A percentile compares a stretch with the other conserved stretches of the same genome.
phyloP scores from a whole-genome alignment of 2,888 invertebrate genomes.

The Lithophane ornitopus region DNA sequence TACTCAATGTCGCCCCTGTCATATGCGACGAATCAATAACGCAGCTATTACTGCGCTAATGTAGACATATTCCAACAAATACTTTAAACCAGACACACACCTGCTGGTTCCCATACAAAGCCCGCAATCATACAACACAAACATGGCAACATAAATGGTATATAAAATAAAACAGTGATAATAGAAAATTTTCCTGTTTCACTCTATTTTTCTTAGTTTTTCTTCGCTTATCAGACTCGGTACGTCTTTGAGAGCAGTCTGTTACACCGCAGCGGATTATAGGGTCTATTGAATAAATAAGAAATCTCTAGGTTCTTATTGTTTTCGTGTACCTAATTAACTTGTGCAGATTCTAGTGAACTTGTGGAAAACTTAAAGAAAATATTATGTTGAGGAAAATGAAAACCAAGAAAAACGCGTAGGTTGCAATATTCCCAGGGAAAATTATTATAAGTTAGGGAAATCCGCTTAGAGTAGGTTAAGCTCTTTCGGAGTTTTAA shows the following conservation, averaged over 20 bases:
- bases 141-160: slow-evolving; percentile 50
- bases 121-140: slow-evolving; percentile 47
- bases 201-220: slow-evolving; percentile 65
- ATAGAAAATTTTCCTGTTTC: slow-evolving; percentile 62
- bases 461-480: slow-evolving; percentile 13
- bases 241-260: slow-evolving; percentile 44
- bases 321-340: slow-evolving; percentile 8
- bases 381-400: slow-evolving; percentile 12
- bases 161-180: slow-evolving; percentile 63
- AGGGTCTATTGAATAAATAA: not conserved
- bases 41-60: slow-evolving; percentile 43
- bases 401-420: not conserved
- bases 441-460: not conserved
- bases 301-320: not conserved
- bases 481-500: not conserved
- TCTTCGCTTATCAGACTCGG: slow-evolving; percentile 59
- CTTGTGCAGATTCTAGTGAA: not conserved
- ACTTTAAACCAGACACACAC: slow-evolving; percentile 45
- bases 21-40: slow-evolving; percentile 46
- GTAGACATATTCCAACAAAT: slow-evolving; percentile 57
- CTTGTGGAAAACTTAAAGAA: not conserved
- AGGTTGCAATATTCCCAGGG: slow-evolving; percentile 11
- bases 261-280: slow-evolving; percentile 46
- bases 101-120: slow-evolving; percentile 56
- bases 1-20: slow-evolving; percentile 43